These are phyloP conservation scores for Machimus rusticus DNA, from an alignment of 2,888 invertebrate genomes.

Conservation along the genomic window DNA sequence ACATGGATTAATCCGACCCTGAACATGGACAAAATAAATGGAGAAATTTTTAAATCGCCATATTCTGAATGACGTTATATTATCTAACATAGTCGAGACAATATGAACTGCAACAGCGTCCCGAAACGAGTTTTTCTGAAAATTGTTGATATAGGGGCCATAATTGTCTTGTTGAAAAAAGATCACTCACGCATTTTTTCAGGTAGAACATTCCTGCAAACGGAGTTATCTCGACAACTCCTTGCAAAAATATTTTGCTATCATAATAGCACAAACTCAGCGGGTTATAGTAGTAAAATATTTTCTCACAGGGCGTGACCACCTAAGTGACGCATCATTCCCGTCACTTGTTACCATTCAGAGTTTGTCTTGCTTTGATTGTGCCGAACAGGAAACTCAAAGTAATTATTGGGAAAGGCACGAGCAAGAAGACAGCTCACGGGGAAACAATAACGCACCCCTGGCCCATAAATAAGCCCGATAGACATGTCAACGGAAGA, in stretches of 20 bases:
- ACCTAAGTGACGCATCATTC: background rate
- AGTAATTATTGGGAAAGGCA: conserved; percentile 15
- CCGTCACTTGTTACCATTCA: background rate
- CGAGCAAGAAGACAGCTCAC: background rate
- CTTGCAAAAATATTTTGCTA: background rate
- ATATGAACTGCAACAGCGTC: background rate
- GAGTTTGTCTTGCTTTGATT: background rate
- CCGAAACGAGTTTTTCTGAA: background rate
- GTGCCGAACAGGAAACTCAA: conserved; percentile 39
- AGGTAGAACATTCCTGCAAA: background rate
- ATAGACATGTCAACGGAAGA: conserved; percentile 22
- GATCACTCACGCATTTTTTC: background rate
- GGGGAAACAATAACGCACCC: conserved; percentile 21
- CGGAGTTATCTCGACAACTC: background rate
- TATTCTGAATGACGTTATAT: too few relatives aligned
- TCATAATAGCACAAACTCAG: background rate
- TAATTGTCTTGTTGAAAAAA: background rate
- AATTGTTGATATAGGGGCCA: background rate
- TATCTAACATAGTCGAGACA: background rate
- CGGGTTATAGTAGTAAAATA: background rate
- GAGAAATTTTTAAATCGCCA: too few relatives aligned
- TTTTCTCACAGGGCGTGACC: background rate
- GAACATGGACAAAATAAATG: too few relatives aligned
- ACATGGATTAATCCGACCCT: too few relatives aligned
- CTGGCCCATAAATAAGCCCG: background rate